These are phyloP conservation scores for Trinectes maculatus DNA, from an alignment of 2,113 vertebrate species.

Conservation along the genomic window DNA sequence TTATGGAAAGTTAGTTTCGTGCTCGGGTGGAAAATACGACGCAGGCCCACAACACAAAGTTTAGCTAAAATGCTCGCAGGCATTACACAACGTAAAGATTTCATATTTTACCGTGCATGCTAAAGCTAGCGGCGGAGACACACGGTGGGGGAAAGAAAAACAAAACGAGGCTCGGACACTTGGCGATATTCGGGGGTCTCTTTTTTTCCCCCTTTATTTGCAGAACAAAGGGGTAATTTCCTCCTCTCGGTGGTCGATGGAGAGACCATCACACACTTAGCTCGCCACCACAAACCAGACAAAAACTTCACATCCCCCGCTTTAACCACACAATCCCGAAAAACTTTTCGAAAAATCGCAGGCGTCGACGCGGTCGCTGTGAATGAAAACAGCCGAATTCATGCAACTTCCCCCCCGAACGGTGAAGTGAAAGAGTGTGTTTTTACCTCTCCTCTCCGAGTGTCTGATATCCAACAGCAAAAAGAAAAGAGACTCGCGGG, in stretches of 20 bases:
- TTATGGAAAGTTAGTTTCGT: conserved; percentile 69
- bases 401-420: conserved; percentile 57
- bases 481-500: conserved; percentile 79
- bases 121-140: conserved; percentile 27
- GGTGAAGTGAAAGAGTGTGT: conserved; percentile 52
- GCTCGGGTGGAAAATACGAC: conserved; percentile 40
- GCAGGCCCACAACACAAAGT: conserved; percentile 58
- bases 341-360: conserved; percentile 78
- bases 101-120: conserved; percentile 25
- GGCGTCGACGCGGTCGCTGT: conserved; percentile 70
- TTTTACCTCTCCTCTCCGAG: conserved; percentile 82
- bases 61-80: conserved; percentile 56
- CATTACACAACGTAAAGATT: conserved; percentile 37
- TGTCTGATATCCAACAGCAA: conserved; percentile 83
- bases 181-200: conserved; percentile 46
- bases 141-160: conserved; percentile 55
- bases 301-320: conserved; percentile 78
- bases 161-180: conserved; percentile 56
- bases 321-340: conserved; percentile 76
- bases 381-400: conserved; percentile 63
- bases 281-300: conserved; percentile 76
- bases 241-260: conserved; percentile 72
- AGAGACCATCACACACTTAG: conserved; percentile 77
- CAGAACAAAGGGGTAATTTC: conserved; percentile 81
- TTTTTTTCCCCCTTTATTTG: conserved; percentile 30